Evolutionary conservation across 2,888 invertebrate species (phyloP).

Genomic region (Euclidia mi): DNA sequence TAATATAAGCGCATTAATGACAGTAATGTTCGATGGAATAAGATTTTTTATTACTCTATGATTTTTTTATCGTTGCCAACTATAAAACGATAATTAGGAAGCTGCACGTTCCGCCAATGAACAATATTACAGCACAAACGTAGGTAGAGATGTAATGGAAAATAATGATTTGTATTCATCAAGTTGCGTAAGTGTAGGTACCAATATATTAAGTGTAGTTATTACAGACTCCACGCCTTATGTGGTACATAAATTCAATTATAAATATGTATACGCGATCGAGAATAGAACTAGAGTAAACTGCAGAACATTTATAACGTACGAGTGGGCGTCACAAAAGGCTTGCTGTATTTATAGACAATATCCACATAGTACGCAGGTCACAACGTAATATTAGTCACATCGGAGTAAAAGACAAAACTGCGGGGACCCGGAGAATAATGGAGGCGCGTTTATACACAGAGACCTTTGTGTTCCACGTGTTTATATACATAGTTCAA

Average conservation of each 20-base stretch:
- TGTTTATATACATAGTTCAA: conserved; percentile 49
- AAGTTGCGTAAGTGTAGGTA: too few species aligned
- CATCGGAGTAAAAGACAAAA: conserved; percentile 52
- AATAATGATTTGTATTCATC: too few species aligned
- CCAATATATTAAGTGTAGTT: too few species aligned
- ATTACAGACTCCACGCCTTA: too few species aligned
- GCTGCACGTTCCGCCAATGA: neutral
- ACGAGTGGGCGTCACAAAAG: conserved; percentile 64
- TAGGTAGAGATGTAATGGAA: too few species aligned
- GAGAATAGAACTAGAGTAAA: conserved; percentile 61
- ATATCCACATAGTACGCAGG: conserved; percentile 45
- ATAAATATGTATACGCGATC: conserved; percentile 22
- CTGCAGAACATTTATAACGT: conserved; percentile 54
- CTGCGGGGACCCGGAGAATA: conserved; percentile 35
- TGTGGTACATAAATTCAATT: neutral
- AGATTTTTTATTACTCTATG: neutral
- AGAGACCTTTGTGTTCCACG: conserved; percentile 50
- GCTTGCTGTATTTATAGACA: conserved; percentile 62
- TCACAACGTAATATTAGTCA: conserved; percentile 46
- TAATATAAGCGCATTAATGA: neutral
- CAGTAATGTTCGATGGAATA: neutral
- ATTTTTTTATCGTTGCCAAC: neutral
- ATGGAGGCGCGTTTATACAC: conserved; percentile 32
- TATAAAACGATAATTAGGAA: conserved; percentile 1
- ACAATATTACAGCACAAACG: too few species aligned